Conservation (phyloP, 2,797 vertebrate genomes). For the Mico argentatus region DNA sequence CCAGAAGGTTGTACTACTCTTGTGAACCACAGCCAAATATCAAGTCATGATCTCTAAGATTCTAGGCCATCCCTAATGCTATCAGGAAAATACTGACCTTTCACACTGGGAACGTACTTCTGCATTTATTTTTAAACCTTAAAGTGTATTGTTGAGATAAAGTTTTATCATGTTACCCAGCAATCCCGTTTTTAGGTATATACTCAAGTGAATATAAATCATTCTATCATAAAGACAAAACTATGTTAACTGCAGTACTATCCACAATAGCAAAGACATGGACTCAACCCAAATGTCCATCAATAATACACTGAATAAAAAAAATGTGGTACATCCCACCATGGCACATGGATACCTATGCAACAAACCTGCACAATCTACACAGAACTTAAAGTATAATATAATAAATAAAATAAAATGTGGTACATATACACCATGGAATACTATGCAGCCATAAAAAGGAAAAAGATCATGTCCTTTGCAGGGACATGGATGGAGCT, state of each 20-base stretch:
- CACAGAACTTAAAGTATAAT: too few species aligned
- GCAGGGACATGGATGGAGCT: not conserved
- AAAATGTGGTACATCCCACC: not conserved
- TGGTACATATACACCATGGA: not conserved
- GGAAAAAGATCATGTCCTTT: too few species aligned
- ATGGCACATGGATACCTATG: too few species aligned
- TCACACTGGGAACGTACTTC: not conserved
- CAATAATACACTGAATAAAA: not conserved
- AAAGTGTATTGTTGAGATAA: constrained; percentile 35
- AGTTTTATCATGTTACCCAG: not conserved
- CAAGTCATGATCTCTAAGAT: not conserved
- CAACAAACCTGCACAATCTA: too few species aligned
- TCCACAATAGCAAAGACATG: not conserved
- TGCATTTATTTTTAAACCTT: constrained; percentile 10
- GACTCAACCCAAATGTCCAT: not conserved
- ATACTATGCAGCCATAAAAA: not conserved
- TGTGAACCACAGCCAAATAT: not conserved
- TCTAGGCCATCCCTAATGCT: not conserved
- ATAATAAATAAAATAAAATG: not conserved
- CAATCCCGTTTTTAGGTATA: not conserved
- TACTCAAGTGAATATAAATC: not conserved
- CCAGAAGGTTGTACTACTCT: not conserved
- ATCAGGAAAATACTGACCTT: not conserved
- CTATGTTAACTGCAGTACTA: not conserved
- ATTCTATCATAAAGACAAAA: not conserved